These are phyloP conservation scores for Glaucidium brasilianum DNA, from an alignment of 2,113 vertebrate genomes.

Conservation along the genomic window DNA sequence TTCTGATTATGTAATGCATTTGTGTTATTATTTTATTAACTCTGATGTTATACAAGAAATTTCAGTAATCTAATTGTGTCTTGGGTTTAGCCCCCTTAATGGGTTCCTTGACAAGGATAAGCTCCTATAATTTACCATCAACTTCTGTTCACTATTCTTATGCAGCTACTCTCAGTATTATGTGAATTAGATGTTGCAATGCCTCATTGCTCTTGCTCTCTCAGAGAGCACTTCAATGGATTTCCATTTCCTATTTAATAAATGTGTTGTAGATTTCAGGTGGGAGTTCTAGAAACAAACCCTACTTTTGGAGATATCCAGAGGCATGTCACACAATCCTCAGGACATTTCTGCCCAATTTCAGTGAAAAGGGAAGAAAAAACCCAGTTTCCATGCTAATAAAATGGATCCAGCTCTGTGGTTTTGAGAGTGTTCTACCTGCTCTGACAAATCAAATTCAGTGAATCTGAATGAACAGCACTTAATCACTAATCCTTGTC, in stretches of 20 bases:
- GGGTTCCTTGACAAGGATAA: conserved; percentile 36
- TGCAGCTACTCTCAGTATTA: neutral
- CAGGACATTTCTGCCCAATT: neutral
- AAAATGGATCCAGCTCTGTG: neutral
- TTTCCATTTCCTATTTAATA: neutral
- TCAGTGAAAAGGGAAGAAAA: neutral
- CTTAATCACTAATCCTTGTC: neutral
- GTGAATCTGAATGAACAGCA: neutral
- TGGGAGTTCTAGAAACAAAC: neutral
- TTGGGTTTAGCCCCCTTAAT: conserved; percentile 13
- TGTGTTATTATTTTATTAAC: conserved; percentile 53
- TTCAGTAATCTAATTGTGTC: conserved; percentile 25
- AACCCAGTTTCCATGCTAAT: neutral
- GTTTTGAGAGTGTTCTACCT: neutral
- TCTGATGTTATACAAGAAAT: conserved; percentile 14
- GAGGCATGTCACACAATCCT: neutral
- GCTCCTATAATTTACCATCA: neutral
- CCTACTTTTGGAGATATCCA: neutral
- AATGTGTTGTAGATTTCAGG: neutral
- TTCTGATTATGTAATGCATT: neutral
- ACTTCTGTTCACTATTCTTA: neutral
- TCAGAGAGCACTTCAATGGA: neutral
- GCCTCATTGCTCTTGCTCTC: conserved; percentile 11
- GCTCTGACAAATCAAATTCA: neutral
- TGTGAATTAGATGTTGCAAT: neutral